A percentile compares a stretch with the other conserved stretches of the same genome.
Evolutionary conservation across 64 coral and sea anemone species (phyloP).

Genomic region (Anthopleura sola): DNA sequence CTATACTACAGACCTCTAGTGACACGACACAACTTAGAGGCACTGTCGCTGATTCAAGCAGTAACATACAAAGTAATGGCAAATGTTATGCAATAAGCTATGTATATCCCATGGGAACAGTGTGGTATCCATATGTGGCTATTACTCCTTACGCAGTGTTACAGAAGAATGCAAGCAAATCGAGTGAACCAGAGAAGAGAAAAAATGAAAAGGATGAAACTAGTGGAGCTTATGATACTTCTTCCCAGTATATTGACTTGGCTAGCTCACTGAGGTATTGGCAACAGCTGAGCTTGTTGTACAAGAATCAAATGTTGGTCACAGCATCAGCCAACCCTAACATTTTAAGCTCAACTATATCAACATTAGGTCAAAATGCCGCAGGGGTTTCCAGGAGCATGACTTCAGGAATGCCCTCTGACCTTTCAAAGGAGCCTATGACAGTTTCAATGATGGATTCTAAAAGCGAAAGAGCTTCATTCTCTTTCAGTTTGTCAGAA

Average conservation of each 20-base stretch:
- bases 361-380: background rate
- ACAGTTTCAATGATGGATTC: background rate
- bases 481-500: background rate
- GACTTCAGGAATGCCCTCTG: background rate
- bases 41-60: background rate
- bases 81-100: conserved; percentile 44
- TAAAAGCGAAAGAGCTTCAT: background rate
- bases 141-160: conserved; percentile 22
- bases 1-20: background rate
- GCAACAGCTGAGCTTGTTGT: conserved; percentile 82
- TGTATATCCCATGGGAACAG: conserved; percentile 49
- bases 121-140: conserved; percentile 58
- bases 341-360: background rate
- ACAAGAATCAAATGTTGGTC: conserved; percentile 52
- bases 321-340: background rate
- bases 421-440: background rate
- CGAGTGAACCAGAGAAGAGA: conserved; percentile 40
- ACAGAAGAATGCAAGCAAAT: background rate
- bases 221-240: background rate
- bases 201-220: background rate
- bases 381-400: background rate
- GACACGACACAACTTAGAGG: background rate
- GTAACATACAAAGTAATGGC: background rate
- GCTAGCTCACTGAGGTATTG: conserved; percentile 80
- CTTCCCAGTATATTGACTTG: conserved; percentile 80